Conservation (phyloP, 2,888 invertebrate species). For the Lordiphosa fenestrarum region DNA sequence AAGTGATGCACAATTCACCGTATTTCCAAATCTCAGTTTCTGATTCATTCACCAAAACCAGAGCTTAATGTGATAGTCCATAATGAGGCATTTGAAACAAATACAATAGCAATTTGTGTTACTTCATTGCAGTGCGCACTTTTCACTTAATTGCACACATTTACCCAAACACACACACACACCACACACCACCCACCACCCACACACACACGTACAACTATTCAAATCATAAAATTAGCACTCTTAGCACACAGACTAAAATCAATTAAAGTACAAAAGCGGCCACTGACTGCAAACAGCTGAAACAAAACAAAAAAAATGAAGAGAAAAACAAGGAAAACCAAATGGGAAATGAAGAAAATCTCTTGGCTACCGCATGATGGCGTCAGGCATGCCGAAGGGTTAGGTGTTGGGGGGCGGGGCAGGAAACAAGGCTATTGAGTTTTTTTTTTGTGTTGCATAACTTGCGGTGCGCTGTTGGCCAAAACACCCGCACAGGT, state of each 20-base stretch:
- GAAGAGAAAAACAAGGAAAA: conserved; percentile 5
- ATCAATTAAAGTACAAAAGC: conserved; percentile 71
- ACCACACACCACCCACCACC: conserved; percentile 1
- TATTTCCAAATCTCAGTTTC: too few relatives aligned
- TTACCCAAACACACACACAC: conserved; percentile 17
- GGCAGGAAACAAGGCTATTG: conserved; percentile 38
- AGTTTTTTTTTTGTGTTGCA: conserved; percentile 56
- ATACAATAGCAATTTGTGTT: conserved; percentile 62
- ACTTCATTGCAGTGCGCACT: conserved; percentile 60
- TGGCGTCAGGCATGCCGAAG: neutral
- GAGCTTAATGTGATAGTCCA: neutral
- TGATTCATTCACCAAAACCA: too few relatives aligned
- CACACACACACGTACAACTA: conserved; percentile 14
- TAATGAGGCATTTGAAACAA: conserved; percentile 26
- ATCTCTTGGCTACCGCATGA: conserved; percentile 5
- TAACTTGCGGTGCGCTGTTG: conserved; percentile 68
- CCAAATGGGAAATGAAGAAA: conserved; percentile 7
- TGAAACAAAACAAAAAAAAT: conserved; percentile 18
- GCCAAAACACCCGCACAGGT: conserved; percentile 57
- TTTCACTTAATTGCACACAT: conserved; percentile 72
- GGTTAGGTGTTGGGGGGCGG: neutral
- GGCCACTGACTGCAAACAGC: conserved; percentile 26
- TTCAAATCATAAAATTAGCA: conserved; percentile 69
- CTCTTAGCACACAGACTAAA: conserved; percentile 53
- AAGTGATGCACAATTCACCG: too few relatives aligned